Percentiles rank a stretch among this genome's conserved stretches.
Evolutionary conservation across 2,888 invertebrate species (phyloP).

Genomic region (Bombylius major): DNA sequence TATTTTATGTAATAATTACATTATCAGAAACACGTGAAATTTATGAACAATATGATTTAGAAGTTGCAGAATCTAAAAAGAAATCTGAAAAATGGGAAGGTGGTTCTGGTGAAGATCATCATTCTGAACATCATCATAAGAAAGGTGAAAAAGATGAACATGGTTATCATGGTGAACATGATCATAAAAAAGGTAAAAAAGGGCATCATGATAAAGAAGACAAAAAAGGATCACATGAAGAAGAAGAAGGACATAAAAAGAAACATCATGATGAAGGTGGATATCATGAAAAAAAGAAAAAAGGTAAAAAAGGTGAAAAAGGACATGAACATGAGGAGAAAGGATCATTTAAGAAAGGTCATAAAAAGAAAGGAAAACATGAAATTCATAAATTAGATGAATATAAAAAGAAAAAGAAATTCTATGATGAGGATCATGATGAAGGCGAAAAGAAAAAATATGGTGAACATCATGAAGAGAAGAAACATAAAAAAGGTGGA

Average conservation of each 20-base stretch:
- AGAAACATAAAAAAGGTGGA: conserved; percentile 70
- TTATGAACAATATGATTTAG: conserved; percentile 22
- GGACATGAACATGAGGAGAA: conserved; percentile 37
- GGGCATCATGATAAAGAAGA: conserved; percentile 59
- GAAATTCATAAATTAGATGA: conserved; percentile 76
- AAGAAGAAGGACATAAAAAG: conserved; percentile 39
- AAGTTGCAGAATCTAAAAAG: conserved; percentile 30
- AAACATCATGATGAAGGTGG: conserved; percentile 39
- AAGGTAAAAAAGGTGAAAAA: conserved; percentile 42
- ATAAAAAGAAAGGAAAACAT: conserved; percentile 75
- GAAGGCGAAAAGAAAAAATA: conserved; percentile 71
- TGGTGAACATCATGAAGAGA: conserved; percentile 65
- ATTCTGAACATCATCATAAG: conserved; percentile 49
- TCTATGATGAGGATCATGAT: conserved; percentile 75
- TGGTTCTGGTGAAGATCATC: conserved; percentile 54
- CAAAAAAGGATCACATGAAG: conserved; percentile 39
- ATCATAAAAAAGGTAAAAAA: conserved; percentile 51
- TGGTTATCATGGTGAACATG: conserved; percentile 56
- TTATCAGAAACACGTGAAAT: conserved; percentile 13
- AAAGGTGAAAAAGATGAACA: conserved; percentile 61
- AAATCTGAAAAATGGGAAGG: conserved; percentile 35
- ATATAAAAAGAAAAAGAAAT: conserved; percentile 74
- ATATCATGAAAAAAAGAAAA: conserved; percentile 39
- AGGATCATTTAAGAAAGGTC: conserved; percentile 71
- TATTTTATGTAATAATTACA: conserved; percentile 13